Evolutionary conservation across 2,113 vertebrate genomes (phyloP).

Genomic region (Illadopsis cleaveri): DNA sequence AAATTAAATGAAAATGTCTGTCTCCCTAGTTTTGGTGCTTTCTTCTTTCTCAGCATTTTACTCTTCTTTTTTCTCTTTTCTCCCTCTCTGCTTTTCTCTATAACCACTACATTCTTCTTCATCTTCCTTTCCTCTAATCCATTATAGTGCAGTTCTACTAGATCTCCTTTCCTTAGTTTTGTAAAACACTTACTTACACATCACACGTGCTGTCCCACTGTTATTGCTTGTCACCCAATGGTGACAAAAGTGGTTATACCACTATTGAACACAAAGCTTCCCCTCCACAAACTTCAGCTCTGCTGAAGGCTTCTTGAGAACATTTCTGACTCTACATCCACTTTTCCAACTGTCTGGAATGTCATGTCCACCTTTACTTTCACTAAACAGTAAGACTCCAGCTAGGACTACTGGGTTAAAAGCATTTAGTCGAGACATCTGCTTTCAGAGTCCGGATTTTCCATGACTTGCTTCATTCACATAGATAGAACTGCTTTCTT

Average conservation of each 20-base stretch:
- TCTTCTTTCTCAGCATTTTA: not conserved
- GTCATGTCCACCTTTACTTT: not conserved
- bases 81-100: not conserved
- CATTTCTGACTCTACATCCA: not conserved
- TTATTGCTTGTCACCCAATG: not conserved
- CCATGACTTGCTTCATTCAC: not conserved
- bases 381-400: not conserved
- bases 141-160: not conserved
- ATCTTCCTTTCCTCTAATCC: not conserved
- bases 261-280: not conserved
- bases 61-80: not conserved
- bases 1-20: not conserved
- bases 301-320: not conserved
- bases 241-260: not conserved
- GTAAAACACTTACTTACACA: not conserved
- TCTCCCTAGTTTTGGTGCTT: not conserved
- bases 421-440: not conserved
- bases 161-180: not conserved
- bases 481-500: not conserved
- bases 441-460: not conserved
- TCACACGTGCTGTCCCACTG: fast-evolving
- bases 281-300: not conserved
- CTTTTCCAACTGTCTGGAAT: not conserved
- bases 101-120: not conserved
- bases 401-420: not conserved